phyloP scores from a whole-genome alignment of 2,113 vertebrate species.

The Chaetodon auriga region DNA sequence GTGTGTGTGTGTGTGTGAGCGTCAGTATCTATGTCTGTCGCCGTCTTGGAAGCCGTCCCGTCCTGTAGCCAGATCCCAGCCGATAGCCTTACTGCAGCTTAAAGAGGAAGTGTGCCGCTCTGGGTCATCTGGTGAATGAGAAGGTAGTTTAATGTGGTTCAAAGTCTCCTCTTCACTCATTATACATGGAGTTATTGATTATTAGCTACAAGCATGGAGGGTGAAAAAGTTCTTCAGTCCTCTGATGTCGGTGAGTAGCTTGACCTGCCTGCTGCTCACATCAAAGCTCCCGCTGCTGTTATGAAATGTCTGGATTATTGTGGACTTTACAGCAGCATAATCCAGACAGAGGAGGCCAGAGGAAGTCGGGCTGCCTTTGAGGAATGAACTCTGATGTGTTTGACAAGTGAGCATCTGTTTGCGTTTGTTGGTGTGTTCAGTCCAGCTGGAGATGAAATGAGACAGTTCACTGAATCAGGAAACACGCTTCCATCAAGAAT shows the following conservation, averaged over 20 bases:
- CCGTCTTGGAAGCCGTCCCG: slow-evolving; percentile 53
- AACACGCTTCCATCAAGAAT: not conserved
- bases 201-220: slow-evolving; percentile 44
- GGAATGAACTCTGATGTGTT: not conserved
- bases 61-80: slow-evolving; percentile 29
- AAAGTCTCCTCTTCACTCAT: not conserved
- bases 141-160: slow-evolving; percentile 3
- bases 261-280: not conserved
- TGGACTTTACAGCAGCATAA: not conserved
- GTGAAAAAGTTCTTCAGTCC: slow-evolving; percentile 1
- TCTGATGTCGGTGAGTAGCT: slow-evolving; percentile 63
- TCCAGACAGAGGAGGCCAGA: not conserved
- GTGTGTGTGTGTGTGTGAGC: slow-evolving; percentile 9
- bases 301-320: not conserved
- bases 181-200: slow-evolving; percentile 26
- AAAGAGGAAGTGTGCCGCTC: slow-evolving; percentile 22
- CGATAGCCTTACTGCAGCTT: slow-evolving; percentile 41
- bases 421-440: not conserved
- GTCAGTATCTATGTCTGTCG: slow-evolving; percentile 59
- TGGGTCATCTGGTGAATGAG: not conserved
- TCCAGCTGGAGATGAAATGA: not conserved
- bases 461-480: not conserved
- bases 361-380: not conserved
- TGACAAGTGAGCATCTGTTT: not conserved
- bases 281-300: not conserved